Evolutionary conservation across 2,797 vertebrate species (phyloP).

Genomic region (Syngnathus rostellatus): DNA sequence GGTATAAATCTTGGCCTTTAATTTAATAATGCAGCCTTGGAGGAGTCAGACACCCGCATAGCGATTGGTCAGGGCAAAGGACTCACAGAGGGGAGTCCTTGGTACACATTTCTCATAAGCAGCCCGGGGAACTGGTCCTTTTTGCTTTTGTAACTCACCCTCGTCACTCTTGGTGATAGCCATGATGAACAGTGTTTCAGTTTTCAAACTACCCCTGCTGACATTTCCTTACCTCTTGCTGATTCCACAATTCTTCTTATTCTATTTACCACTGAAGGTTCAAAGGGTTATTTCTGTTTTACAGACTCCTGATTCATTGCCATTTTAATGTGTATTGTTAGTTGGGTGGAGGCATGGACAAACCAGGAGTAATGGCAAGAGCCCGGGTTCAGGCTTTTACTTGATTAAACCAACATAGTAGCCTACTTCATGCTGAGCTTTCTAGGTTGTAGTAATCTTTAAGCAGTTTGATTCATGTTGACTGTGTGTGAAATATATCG

Average conservation of each 20-base stretch:
- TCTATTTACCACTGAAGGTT: slow-evolving; percentile 32
- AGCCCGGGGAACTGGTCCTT: slow-evolving; percentile 16
- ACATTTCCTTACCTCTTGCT: slow-evolving; percentile 13
- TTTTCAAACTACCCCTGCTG: slow-evolving; percentile 30
- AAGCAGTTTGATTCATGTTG: slow-evolving; percentile 24
- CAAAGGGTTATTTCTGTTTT: slow-evolving; percentile 51
- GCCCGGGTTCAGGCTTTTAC: slow-evolving; percentile 41
- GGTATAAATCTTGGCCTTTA: slow-evolving; percentile 56
- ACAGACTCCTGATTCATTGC: slow-evolving; percentile 49
- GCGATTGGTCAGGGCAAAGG: slow-evolving; percentile 37
- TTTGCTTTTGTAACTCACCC: slow-evolving; percentile 27
- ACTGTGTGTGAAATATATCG: neutral
- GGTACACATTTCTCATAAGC: slow-evolving; percentile 34
- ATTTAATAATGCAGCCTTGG: slow-evolving; percentile 48
- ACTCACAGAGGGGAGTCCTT: slow-evolving; percentile 41
- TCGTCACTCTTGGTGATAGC: slow-evolving; percentile 15
- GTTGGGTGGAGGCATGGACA: slow-evolving; percentile 22
- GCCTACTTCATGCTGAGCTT: slow-evolving; percentile 40
- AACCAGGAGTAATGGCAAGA: slow-evolving; percentile 45
- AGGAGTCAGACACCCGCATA: slow-evolving; percentile 37
- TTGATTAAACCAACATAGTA: slow-evolving; percentile 52
- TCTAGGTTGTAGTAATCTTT: slow-evolving; percentile 58
- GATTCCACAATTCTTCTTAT: slow-evolving; percentile 22
- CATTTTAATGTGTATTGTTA: slow-evolving; percentile 39
- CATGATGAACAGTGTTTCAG: slow-evolving; percentile 36